phyloP scores from a whole-genome alignment of 2,113 vertebrate genomes.

The Scartelaos histophorus region DNA sequence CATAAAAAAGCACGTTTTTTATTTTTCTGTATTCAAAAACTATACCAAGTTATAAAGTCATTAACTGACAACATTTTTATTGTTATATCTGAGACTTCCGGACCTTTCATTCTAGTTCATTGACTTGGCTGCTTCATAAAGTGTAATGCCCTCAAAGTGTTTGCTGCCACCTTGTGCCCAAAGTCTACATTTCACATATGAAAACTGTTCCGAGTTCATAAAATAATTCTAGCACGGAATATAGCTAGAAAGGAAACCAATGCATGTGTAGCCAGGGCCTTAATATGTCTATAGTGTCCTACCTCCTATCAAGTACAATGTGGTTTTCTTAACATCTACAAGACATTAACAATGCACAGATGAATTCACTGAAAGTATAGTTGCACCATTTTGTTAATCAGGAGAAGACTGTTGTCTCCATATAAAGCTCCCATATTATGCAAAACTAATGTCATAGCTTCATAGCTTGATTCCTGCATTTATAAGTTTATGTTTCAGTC shows the following conservation, averaged over 20 bases:
- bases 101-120: not conserved
- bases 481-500: too few species aligned
- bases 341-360: slow-evolving; percentile 17
- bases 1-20: too few species aligned
- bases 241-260: not conserved
- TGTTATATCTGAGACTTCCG: not conserved
- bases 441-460: not conserved
- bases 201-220: too few species aligned
- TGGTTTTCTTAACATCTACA: not conserved
- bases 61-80: not conserved
- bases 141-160: not conserved
- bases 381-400: not conserved
- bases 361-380: not conserved
- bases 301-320: not conserved
- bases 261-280: not conserved
- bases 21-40: too few species aligned
- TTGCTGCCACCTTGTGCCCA: not conserved
- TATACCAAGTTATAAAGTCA: too few species aligned
- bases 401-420: not conserved
- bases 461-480: too few species aligned
- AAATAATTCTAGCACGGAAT: not conserved
- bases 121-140: not conserved
- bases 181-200: not conserved
- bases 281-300: not conserved
- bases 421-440: not conserved